Conservation (phyloP, 2,888 invertebrate species). For the Lepidocyrtinus sp. region DNA sequence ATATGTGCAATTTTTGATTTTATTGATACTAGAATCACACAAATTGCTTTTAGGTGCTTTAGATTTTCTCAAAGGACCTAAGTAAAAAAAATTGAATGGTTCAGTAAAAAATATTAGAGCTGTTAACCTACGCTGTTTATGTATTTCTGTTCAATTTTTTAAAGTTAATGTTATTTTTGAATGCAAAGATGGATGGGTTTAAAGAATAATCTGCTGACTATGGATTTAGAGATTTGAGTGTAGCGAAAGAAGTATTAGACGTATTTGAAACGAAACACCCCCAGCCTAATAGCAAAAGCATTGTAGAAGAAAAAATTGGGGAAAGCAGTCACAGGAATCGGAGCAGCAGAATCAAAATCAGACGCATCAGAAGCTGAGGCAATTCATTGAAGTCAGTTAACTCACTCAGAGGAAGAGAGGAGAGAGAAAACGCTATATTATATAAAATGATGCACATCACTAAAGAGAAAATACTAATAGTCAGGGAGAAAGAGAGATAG, state of each 20-base stretch:
- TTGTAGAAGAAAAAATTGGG: conserved; percentile 31
- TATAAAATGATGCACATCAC: conserved; percentile 37
- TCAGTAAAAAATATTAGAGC: not conserved
- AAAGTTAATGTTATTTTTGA: not conserved
- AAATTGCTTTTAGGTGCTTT: too few species aligned
- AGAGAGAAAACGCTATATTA: conserved; percentile 45
- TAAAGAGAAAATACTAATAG: conserved; percentile 46
- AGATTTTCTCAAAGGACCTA: too few species aligned
- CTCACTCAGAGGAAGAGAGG: conserved; percentile 12
- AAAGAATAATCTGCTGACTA: not conserved
- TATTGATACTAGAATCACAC: too few species aligned
- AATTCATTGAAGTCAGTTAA: conserved; percentile 13
- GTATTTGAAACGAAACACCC: conserved; percentile 2
- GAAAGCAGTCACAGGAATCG: conserved; percentile 41
- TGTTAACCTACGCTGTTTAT: not conserved
- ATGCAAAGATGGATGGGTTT: conserved; percentile 7
- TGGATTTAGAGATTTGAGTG: conserved; percentile 10
- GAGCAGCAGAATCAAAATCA: conserved; percentile 37
- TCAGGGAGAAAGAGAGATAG: conserved; percentile 44
- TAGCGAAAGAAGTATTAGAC: conserved; percentile 36
- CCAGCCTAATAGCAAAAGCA: conserved; percentile 24
- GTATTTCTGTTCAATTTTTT: not conserved
- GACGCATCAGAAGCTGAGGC: conserved; percentile 37
- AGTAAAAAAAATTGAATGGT: too few species aligned
- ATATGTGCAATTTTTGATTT: too few species aligned